phyloP scores from a whole-genome alignment of 2,888 invertebrate genomes.

The Bembecia ichneumoniformis region DNA sequence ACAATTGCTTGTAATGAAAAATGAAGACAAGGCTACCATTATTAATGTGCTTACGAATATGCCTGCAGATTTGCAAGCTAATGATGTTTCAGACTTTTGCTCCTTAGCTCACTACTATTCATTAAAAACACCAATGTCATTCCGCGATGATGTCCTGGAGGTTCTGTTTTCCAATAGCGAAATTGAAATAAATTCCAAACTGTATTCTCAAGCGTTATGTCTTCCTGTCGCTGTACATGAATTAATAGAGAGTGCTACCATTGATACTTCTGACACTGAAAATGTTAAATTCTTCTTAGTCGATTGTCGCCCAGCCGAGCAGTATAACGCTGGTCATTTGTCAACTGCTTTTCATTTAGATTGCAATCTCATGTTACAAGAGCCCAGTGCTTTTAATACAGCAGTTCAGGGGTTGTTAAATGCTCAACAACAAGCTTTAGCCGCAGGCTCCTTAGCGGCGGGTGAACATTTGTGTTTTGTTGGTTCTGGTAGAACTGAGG shows the following conservation, averaged over 20 bases:
- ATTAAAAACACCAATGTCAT: constrained; percentile 92
- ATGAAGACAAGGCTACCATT: constrained; percentile 78
- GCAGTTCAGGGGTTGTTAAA: constrained; percentile 93
- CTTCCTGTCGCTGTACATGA: constrained; percentile 96
- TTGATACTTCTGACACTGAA: constrained; percentile 75
- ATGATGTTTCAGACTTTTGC: constrained; percentile 97
- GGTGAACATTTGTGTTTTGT: constrained; percentile 93
- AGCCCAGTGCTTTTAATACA: constrained; percentile 93
- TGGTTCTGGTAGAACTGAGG: constrained; percentile 93
- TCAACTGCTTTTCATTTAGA: constrained; percentile 98
- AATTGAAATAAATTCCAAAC: constrained; percentile 73
- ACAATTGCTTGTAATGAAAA: constrained; percentile 84
- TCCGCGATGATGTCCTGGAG: constrained; percentile 85
- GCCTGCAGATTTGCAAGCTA: constrained; percentile 90
- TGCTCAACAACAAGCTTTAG: constrained; percentile 89
- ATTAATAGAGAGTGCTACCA: constrained; percentile 85
- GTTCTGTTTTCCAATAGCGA: constrained; percentile 73
- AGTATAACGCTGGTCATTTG: constrained; percentile 97
- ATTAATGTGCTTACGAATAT: constrained; percentile 78
- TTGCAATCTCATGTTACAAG: constrained; percentile 96
- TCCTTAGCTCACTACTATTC: constrained; percentile 97
- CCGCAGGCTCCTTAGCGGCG: constrained; percentile 88
- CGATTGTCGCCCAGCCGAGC: constrained; percentile 96
- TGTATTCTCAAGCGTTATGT: constrained; percentile 89
- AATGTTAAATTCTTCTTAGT: constrained; percentile 93